These are phyloP conservation scores for Phanerotoma sp. DNA, from an alignment of 2,888 invertebrate genomes.

Conservation along the genomic window DNA sequence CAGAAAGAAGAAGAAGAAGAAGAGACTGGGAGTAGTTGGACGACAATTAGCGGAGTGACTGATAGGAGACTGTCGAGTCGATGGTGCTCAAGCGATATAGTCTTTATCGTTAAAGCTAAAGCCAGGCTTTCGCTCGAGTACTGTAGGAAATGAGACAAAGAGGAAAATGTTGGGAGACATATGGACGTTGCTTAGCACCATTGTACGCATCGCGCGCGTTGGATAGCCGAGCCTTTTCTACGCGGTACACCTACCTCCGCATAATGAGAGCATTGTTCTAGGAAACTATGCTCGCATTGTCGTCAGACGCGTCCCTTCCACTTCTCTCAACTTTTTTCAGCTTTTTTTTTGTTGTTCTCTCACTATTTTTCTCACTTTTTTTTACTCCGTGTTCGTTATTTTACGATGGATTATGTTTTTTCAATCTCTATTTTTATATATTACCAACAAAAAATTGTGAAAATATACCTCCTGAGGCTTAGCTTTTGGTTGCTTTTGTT, in stretches of 20 bases:
- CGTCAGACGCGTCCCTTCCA: slow-evolving; percentile 43
- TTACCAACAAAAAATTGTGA: neutral
- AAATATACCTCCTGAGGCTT: too few species aligned
- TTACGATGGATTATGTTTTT: slow-evolving; percentile 27
- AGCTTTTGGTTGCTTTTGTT: too few species aligned
- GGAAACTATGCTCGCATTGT: slow-evolving; percentile 54
- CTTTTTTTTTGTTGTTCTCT: slow-evolving; percentile 23
- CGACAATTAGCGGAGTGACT: slow-evolving; percentile 20
- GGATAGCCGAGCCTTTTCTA: slow-evolving; percentile 25
- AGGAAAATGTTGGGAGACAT: neutral
- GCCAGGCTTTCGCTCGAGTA: slow-evolving; percentile 5
- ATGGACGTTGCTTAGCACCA: slow-evolving; percentile 12
- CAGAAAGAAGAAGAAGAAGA: neutral
- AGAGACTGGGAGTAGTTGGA: neutral
- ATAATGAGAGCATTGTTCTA: slow-evolving; percentile 56
- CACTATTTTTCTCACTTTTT: slow-evolving; percentile 13
- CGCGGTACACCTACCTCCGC: slow-evolving; percentile 42
- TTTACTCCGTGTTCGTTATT: slow-evolving; percentile 22
- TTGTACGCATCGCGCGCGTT: slow-evolving; percentile 16
- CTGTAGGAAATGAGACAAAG: neutral
- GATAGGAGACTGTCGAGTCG: slow-evolving; percentile 13
- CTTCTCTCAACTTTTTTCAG: slow-evolving; percentile 21
- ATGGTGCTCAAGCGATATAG: neutral
- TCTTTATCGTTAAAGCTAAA: slow-evolving; percentile 12
- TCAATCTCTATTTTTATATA: slow-evolving; percentile 19